Conservation (phyloP, 2,888 invertebrate species). For the Morpho helenor region DNA sequence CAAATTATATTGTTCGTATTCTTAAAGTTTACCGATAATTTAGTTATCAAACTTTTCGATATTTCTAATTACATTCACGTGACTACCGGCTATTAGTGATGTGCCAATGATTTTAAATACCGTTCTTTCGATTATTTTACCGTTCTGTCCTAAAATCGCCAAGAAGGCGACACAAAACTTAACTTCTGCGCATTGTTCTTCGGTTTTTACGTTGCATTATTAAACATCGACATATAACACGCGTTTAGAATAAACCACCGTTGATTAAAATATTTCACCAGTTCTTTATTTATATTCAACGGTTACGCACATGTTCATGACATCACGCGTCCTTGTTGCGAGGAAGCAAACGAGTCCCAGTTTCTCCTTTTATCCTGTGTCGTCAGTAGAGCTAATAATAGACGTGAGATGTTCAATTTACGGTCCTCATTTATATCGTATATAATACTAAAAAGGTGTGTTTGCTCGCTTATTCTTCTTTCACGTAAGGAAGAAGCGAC, state of each 20-base stretch:
- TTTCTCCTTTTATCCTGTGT: constrained; percentile 70
- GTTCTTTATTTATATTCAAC: constrained; percentile 53
- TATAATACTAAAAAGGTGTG: neutral
- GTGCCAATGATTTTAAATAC: constrained; percentile 19
- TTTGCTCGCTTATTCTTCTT: too few relatives aligned
- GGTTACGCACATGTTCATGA: constrained; percentile 53
- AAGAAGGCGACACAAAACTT: neutral
- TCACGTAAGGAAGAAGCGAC: too few relatives aligned
- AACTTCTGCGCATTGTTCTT: constrained; percentile 10
- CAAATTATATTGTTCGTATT: too few relatives aligned
- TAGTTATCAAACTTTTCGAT: neutral
- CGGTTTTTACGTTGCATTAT: constrained; percentile 25
- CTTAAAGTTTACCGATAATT: too few relatives aligned
- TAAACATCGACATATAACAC: constrained; percentile 46
- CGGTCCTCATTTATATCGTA: neutral
- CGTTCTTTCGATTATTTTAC: constrained; percentile 17
- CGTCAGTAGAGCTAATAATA: constrained; percentile 65
- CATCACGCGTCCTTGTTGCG: constrained; percentile 71
- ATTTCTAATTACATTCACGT: constrained; percentile 14
- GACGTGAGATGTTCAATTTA: constrained; percentile 33
- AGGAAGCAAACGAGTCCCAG: constrained; percentile 66
- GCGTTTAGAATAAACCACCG: constrained; percentile 52
- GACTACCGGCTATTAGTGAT: constrained; percentile 21
- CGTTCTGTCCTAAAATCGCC: constrained; percentile 19
- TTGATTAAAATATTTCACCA: constrained; percentile 39